Percentiles rank a stretch among this genome's conserved stretches.
phyloP scores from a whole-genome alignment of 2,888 invertebrate genomes.

The Drosophila prostipennis region DNA sequence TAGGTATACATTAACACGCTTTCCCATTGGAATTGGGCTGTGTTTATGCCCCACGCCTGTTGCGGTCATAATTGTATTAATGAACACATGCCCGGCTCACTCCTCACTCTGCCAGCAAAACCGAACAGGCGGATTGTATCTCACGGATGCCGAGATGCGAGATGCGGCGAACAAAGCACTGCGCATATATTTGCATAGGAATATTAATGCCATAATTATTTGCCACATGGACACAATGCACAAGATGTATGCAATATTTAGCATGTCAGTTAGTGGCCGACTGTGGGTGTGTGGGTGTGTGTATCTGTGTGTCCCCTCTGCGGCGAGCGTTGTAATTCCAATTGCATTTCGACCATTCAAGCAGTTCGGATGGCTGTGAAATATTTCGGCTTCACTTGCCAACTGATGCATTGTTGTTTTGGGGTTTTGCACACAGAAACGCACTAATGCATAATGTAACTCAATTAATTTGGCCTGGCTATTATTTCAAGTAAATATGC shows the following conservation, averaged over 20 bases:
- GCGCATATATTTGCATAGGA: conserved; percentile 70
- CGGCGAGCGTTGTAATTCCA: conserved; percentile 42
- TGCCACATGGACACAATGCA: conserved; percentile 69
- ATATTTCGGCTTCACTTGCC: conserved; percentile 49
- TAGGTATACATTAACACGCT: neutral
- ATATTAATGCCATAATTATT: conserved; percentile 77
- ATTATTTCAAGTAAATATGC: conserved; percentile 45
- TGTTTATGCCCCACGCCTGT: conserved; percentile 30
- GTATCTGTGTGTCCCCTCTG: conserved; percentile 11
- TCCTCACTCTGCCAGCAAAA: neutral
- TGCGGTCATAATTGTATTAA: conserved; percentile 65
- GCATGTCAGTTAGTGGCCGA: conserved; percentile 46
- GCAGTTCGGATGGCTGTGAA: conserved; percentile 55
- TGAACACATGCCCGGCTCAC: conserved; percentile 50
- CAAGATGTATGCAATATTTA: conserved; percentile 64
- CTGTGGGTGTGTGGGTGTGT: conserved; percentile 9
- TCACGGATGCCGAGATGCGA: conserved; percentile 13
- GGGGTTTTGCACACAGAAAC: conserved; percentile 42
- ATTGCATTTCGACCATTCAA: conserved; percentile 43
- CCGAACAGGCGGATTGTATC: conserved; percentile 15
- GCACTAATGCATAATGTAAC: conserved; percentile 54
- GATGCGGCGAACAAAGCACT: conserved; percentile 52
- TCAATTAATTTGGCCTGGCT: conserved; percentile 69
- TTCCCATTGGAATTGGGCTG: neutral
- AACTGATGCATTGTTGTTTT: conserved; percentile 47